These are phyloP conservation scores for Xanthorhoe spadicearia DNA, from an alignment of 2,888 invertebrate species.

Conservation along the genomic window DNA sequence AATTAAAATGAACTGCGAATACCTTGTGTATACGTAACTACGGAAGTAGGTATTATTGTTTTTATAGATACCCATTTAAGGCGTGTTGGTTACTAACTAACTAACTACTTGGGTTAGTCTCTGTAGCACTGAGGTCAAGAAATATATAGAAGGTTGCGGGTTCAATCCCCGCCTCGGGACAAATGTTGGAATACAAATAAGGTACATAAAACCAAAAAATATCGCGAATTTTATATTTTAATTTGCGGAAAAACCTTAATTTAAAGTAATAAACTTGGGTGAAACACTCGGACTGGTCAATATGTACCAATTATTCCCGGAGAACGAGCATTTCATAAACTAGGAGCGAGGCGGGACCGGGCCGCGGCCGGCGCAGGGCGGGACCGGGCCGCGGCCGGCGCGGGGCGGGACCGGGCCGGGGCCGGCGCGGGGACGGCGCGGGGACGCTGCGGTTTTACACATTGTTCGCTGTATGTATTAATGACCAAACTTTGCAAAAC, in stretches of 20 bases:
- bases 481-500: conserved; percentile 26
- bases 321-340: conserved; percentile 5
- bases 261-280: background rate
- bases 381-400: too few relatives aligned
- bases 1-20: background rate
- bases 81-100: too few relatives aligned
- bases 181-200: too few relatives aligned
- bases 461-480: conserved; percentile 34
- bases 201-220: too few relatives aligned
- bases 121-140: too few relatives aligned
- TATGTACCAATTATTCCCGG: background rate
- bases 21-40: background rate
- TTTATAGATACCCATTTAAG: too few relatives aligned
- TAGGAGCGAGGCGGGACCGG: conserved; percentile 5
- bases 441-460: conserved; percentile 37
- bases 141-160: too few relatives aligned
- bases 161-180: too few relatives aligned
- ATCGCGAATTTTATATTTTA: too few relatives aligned
- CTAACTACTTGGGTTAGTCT: too few relatives aligned
- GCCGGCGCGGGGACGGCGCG: conserved; percentile 1
- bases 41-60: background rate
- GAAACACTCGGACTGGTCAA: background rate
- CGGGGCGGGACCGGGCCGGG: background rate
- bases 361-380: background rate
- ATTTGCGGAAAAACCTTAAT: background rate